Evolutionary conservation across 2,113 vertebrate species (phyloP).

Genomic region (Ornithorhynchus anatinus): DNA sequence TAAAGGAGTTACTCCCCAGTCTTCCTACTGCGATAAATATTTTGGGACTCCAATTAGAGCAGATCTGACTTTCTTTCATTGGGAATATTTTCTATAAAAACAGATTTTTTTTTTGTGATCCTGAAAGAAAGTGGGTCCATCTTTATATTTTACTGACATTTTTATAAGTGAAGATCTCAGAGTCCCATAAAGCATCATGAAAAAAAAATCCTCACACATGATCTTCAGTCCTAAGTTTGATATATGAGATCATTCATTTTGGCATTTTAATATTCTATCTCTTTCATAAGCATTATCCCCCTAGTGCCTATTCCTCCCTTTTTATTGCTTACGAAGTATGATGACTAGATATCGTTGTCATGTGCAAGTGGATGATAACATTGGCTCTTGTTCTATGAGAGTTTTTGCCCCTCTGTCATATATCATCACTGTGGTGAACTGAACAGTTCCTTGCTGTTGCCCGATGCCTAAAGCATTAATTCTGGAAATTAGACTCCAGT

Average conservation of each 20-base stretch:
- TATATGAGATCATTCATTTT: background rate
- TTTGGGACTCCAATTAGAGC: too few relatives aligned
- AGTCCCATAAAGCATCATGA: background rate
- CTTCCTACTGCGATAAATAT: too few relatives aligned
- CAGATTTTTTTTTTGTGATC: too few relatives aligned
- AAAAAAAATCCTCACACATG: background rate
- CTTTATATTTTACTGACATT: too few relatives aligned
- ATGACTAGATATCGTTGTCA: background rate
- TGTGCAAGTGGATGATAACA: background rate
- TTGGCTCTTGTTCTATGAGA: background rate
- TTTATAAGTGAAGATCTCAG: too few relatives aligned
- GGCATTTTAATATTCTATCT: background rate
- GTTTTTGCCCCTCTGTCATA: background rate
- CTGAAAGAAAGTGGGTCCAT: too few relatives aligned
- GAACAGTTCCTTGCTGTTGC: background rate
- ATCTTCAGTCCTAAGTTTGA: background rate
- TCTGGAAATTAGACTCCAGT: slow-evolving; percentile 36
- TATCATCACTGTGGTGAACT: background rate
- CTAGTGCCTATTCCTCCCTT: background rate
- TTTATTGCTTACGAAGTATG: background rate
- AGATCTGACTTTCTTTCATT: too few relatives aligned
- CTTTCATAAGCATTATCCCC: background rate
- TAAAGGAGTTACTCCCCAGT: too few relatives aligned
- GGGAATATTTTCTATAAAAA: too few relatives aligned
- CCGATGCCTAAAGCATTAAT: slow-evolving; percentile 22